A percentile compares a stretch with the other conserved stretches of the same genome.
phyloP scores from a whole-genome alignment of 2,888 invertebrate species.

The Dioctria linearis region DNA sequence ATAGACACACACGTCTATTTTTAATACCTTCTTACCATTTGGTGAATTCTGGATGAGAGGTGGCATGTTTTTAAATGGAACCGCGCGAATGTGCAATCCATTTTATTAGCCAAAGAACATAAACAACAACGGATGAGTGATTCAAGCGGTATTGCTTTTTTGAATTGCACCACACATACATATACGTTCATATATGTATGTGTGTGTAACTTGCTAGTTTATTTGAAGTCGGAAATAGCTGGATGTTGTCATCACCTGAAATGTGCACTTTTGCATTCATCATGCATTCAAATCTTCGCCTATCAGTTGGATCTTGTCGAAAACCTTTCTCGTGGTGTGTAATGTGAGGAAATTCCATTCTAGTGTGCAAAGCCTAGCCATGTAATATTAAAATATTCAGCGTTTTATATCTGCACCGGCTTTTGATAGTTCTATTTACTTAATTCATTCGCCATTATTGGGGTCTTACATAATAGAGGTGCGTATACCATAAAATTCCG shows the following conservation, averaged over 20 bases:
- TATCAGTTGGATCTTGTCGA: background rate
- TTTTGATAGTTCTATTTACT: background rate
- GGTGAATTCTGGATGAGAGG: background rate
- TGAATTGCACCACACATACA: background rate
- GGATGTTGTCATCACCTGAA: background rate
- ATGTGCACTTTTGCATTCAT: background rate
- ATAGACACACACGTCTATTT: background rate
- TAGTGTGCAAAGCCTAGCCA: too few relatives aligned
- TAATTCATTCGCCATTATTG: background rate
- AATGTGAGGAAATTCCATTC: too few relatives aligned
- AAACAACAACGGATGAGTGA: background rate
- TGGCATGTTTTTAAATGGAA: background rate
- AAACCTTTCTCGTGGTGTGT: too few relatives aligned
- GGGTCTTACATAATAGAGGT: background rate
- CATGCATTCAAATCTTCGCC: background rate
- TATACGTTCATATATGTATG: background rate
- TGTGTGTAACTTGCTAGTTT: background rate
- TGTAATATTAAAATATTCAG: too few relatives aligned
- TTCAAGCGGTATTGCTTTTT: background rate
- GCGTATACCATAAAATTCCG: too few relatives aligned
- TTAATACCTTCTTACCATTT: background rate
- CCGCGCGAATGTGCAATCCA: background rate
- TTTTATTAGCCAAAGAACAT: slow-evolving; percentile 7
- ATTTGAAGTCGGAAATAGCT: slow-evolving; percentile 17
- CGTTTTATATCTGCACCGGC: background rate